Percentiles rank a stretch among this genome's conserved stretches.
Conservation (phyloP, 2,797 vertebrate species). For the Chaetodon trifasciatus region DNA sequence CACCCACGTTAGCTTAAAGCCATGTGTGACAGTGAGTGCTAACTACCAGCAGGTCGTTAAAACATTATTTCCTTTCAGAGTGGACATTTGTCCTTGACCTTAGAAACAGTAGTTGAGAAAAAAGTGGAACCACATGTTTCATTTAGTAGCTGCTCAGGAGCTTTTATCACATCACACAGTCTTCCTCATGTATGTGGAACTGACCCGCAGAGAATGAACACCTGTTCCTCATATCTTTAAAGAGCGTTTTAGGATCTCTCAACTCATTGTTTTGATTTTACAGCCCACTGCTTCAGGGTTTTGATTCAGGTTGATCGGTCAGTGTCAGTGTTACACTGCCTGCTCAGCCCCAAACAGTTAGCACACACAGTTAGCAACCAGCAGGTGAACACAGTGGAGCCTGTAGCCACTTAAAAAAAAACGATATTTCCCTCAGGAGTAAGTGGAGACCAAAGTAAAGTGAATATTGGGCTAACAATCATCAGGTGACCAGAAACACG, state of each 20-base stretch:
- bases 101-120: not conserved
- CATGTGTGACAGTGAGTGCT: not conserved
- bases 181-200: not conserved
- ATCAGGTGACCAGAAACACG: not conserved
- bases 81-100: not conserved
- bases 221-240: not conserved
- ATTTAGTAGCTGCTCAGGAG: not conserved
- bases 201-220: not conserved
- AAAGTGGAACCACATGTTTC: not conserved
- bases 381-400: not conserved
- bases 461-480: no score
- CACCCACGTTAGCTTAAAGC: constrained; percentile 21
- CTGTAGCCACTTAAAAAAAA: not conserved
- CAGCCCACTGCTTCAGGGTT: no score
- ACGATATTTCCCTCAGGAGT: not conserved
- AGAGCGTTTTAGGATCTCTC: not conserved
- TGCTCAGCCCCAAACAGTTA: not conserved
- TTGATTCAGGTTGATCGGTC: no score
- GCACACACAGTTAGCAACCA: not conserved
- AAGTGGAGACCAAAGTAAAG: not conserved
- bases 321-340: no score
- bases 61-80: constrained; percentile 6
- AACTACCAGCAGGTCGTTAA: constrained; percentile 8
- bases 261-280: not conserved
- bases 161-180: constrained; percentile 6